Conservation (phyloP, 2,888 invertebrate genomes). For the Eupithecia exiguata region DNA sequence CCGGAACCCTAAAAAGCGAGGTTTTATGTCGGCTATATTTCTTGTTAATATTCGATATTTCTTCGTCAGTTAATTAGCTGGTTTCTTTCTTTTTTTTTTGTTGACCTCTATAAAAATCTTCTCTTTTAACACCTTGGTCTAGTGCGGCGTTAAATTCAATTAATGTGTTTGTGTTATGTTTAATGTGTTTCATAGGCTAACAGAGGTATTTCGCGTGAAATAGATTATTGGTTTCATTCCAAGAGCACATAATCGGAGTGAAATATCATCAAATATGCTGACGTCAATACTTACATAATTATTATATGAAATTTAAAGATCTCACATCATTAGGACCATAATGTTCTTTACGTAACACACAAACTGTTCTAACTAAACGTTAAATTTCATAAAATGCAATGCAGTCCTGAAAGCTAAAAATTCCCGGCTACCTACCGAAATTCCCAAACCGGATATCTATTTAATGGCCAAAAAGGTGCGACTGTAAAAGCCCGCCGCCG, state of each 20-base stretch:
- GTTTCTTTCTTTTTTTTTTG: neutral
- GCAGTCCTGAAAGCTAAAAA: neutral
- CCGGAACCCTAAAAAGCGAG: neutral
- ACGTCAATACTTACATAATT: neutral
- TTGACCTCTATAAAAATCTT: neutral
- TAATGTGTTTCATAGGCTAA: no score
- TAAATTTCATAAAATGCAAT: neutral
- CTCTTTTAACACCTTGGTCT: neutral
- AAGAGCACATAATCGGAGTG: no score
- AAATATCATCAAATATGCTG: neutral
- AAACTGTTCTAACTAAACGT: neutral
- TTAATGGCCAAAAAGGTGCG: slow-evolving; percentile 37
- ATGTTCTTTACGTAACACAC: neutral
- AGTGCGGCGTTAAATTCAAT: neutral
- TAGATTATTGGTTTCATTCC: no score
- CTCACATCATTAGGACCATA: neutral
- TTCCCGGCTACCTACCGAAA: neutral
- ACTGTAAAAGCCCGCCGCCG: slow-evolving; percentile 34
- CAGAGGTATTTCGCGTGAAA: neutral
- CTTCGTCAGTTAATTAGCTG: neutral
- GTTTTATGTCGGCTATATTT: neutral
- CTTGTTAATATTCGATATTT: neutral
- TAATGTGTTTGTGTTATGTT: no score
- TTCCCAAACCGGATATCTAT: slow-evolving; percentile 4
- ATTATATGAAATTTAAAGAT: no score